Conservation (phyloP, 2,113 vertebrate species). For the Chlamydotis undulata region DNA sequence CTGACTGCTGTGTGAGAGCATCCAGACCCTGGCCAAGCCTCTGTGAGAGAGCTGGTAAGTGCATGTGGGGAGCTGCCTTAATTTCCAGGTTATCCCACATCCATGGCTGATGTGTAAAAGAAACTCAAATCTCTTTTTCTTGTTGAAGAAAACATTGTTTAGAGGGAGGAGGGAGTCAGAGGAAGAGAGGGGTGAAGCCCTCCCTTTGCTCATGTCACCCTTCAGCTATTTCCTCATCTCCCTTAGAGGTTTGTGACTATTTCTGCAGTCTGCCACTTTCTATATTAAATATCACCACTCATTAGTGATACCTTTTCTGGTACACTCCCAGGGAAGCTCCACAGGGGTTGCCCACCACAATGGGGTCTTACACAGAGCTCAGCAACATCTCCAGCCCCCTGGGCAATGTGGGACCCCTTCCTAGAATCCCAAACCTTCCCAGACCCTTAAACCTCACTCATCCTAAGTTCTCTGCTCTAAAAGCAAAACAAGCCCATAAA, state of each 20-base stretch:
- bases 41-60: background rate
- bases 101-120: background rate
- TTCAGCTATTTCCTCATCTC: background rate
- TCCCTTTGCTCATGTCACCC: background rate
- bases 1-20: background rate
- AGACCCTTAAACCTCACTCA: background rate
- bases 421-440: background rate
- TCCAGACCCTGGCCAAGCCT: background rate
- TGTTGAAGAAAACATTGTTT: background rate
- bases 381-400: background rate
- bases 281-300: background rate
- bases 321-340: background rate
- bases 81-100: background rate
- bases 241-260: background rate
- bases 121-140: background rate
- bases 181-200: fast-evolving
- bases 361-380: background rate
- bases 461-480: background rate
- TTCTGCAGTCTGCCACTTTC: background rate
- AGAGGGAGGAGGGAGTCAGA: background rate
- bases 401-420: background rate
- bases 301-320: background rate
- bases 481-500: background rate
- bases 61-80: background rate
- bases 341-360: background rate